These are phyloP conservation scores for Lepidochitona cinerea DNA, from an alignment of 2,888 invertebrate genomes.

Conservation along the genomic window DNA sequence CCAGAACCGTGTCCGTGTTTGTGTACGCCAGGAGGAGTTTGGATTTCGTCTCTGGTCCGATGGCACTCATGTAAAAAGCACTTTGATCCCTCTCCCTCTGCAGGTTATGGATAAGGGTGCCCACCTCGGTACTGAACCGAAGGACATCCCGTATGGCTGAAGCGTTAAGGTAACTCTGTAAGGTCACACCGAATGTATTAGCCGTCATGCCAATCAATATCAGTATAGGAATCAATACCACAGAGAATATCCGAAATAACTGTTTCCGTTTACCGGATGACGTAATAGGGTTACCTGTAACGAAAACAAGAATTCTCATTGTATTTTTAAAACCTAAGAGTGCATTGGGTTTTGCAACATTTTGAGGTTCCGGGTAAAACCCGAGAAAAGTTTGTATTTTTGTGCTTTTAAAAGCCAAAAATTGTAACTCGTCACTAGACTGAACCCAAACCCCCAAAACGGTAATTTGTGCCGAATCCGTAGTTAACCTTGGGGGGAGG, in stretches of 20 bases:
- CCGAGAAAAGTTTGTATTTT: too few relatives aligned
- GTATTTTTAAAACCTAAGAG: too few relatives aligned
- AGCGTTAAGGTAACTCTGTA: constrained; percentile 14
- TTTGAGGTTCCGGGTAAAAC: too few relatives aligned
- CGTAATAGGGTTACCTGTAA: constrained; percentile 55
- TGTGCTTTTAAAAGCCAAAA: too few relatives aligned
- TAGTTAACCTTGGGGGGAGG: too few relatives aligned
- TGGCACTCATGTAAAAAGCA: constrained; percentile 53
- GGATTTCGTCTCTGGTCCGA: constrained; percentile 50
- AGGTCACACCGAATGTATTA: constrained; percentile 40
- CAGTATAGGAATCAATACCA: constrained; percentile 52
- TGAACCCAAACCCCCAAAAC: too few relatives aligned
- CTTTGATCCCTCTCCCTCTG: constrained; percentile 61
- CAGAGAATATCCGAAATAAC: constrained; percentile 52
- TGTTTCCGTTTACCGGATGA: constrained; percentile 53
- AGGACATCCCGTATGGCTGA: constrained; percentile 23
- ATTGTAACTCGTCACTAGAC: too few relatives aligned
- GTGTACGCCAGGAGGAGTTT: constrained; percentile 50
- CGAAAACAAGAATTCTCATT: too few relatives aligned
- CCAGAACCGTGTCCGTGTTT: constrained; percentile 48
- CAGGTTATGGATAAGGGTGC: constrained; percentile 41
- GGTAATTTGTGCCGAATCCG: too few relatives aligned
- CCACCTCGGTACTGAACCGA: constrained; percentile 41
- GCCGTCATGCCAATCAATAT: constrained; percentile 51
- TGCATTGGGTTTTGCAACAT: too few relatives aligned